Conservation (phyloP, 2,888 invertebrate genomes). For the Catocala fraxini region DNA sequence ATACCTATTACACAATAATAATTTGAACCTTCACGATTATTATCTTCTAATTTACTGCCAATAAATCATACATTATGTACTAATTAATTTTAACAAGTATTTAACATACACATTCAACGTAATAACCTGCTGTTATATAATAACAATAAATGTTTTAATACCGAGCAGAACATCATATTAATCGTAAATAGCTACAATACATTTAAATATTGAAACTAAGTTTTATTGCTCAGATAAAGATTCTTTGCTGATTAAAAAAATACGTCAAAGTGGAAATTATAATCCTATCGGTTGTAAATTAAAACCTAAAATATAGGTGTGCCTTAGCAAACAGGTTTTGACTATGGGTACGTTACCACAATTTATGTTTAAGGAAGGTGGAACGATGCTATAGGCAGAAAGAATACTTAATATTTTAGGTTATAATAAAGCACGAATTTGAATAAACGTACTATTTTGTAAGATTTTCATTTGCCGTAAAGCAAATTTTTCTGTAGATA, state of each 20-base stretch:
- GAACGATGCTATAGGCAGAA: too few species aligned
- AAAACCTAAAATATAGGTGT: conserved; percentile 3
- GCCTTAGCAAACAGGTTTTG: not conserved
- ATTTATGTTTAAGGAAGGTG: too few species aligned
- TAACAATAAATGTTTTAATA: not conserved
- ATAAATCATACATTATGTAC: not conserved
- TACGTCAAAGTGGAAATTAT: not conserved
- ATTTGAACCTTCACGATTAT: not conserved
- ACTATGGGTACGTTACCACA: not conserved
- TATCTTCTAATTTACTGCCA: not conserved
- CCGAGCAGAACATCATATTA: conserved; percentile 1
- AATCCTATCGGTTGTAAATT: conserved; percentile 8
- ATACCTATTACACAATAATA: not conserved
- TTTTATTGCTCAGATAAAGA: not conserved
- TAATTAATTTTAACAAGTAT: conserved; percentile 1
- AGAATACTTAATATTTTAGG: too few species aligned
- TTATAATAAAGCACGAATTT: too few species aligned
- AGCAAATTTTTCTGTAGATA: too few species aligned
- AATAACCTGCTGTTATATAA: not conserved
- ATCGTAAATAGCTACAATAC: not conserved
- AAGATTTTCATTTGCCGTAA: too few species aligned
- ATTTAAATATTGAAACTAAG: not conserved
- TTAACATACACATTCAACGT: not conserved
- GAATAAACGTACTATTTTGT: too few species aligned
- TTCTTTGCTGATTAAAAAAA: not conserved